These are phyloP conservation scores for Cotesia vestalis DNA, from an alignment of 1,140 invertebrate genomes.

Conservation along the genomic window DNA sequence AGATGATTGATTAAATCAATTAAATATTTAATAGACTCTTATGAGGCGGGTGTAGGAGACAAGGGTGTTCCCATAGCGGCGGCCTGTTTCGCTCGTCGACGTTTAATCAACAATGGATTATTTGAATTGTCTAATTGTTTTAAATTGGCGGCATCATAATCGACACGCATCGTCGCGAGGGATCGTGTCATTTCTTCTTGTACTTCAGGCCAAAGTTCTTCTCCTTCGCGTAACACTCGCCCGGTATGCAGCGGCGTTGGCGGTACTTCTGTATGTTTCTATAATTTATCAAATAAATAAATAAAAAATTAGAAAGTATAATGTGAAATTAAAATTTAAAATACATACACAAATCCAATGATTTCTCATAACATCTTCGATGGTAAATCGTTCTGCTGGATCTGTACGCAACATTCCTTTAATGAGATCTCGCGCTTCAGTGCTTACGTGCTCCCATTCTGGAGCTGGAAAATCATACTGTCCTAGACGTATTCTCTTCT, in stretches of 20 bases:
- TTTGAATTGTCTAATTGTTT: constrained; percentile 89
- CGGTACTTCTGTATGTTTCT: constrained; percentile 89
- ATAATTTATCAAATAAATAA: constrained; percentile 43
- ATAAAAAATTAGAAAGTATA: background rate
- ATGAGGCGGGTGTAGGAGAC: constrained; percentile 48
- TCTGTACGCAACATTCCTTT: constrained; percentile 92
- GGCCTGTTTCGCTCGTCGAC: constrained; percentile 63
- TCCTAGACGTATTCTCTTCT: constrained; percentile 93
- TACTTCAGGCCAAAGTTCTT: constrained; percentile 94
- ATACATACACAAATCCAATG: constrained; percentile 88
- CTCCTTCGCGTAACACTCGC: constrained; percentile 86
- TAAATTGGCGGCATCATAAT: constrained; percentile 81
- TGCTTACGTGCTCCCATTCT: constrained; percentile 95
- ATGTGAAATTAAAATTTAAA: constrained; percentile 18
- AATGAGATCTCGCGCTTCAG: constrained; percentile 95
- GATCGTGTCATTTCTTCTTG: constrained; percentile 99
- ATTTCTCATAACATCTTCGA: constrained; percentile 89
- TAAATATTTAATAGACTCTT: constrained; percentile 34
- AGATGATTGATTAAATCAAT: background rate
- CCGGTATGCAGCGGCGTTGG: constrained; percentile 92
- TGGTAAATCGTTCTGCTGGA: constrained; percentile 87
- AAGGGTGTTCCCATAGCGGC: constrained; percentile 30
- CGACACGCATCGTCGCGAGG: constrained; percentile 94
- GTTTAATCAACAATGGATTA: constrained; percentile 89
- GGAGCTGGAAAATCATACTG: constrained; percentile 97